Conservation (phyloP, 2,797 vertebrate species). For the Triplophysa bombifrons region DNA sequence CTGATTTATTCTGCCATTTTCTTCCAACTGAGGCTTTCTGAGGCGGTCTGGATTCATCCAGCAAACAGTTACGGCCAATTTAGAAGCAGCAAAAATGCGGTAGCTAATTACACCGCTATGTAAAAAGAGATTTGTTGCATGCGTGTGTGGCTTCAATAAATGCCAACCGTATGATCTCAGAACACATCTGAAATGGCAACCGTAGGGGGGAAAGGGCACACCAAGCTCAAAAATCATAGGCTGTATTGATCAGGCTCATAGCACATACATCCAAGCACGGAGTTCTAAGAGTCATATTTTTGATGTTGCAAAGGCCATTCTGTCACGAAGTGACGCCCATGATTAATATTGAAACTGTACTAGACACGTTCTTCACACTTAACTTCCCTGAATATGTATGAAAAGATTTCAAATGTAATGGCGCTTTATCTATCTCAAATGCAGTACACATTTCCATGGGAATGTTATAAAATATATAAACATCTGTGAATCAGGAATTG, state of each 20-base stretch:
- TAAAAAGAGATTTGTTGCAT: constrained; percentile 1
- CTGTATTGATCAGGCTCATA: constrained; percentile 14
- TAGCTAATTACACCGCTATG: not conserved
- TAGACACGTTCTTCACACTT: constrained; percentile 23
- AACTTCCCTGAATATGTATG: constrained; percentile 46
- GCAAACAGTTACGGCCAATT: not conserved
- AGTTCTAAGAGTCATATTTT: constrained; percentile 37
- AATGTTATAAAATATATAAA: constrained; percentile 31
- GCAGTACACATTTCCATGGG: not conserved
- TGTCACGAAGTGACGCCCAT: constrained; percentile 8
- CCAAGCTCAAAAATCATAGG: not conserved
- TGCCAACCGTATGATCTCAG: not conserved
- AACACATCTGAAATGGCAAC: not conserved
- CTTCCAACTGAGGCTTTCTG: not conserved
- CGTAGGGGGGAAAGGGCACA: not conserved
- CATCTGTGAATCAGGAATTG: not conserved
- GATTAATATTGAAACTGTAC: constrained; percentile 48
- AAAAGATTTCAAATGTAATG: constrained; percentile 46
- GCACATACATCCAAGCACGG: constrained; percentile 20
- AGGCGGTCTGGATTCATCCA: not conserved
- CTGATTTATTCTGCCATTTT: constrained; percentile 6
- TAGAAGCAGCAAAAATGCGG: not conserved
- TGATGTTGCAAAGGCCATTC: constrained; percentile 24
- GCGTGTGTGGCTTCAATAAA: not conserved
- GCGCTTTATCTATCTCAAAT: constrained; percentile 33